phyloP scores from a whole-genome alignment of 2,888 invertebrate genomes.

The Ctena decussata region DNA sequence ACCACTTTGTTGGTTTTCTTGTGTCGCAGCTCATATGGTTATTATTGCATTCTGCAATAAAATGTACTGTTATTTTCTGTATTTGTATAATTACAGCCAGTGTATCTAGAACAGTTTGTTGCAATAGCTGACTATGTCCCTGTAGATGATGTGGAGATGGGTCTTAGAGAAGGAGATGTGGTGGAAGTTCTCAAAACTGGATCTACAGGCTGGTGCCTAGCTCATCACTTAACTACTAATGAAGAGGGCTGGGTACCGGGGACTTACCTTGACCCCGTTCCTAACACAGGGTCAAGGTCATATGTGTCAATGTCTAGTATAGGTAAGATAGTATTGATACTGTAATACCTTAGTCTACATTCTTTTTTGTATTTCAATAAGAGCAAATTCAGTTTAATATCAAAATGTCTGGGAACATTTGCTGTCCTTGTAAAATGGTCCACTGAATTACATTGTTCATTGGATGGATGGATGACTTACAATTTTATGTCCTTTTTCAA shows the following conservation, averaged over 20 bases:
- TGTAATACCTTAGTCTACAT: no score
- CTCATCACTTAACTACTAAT: slow-evolving; percentile 90
- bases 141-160: slow-evolving; percentile 96
- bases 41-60: no score
- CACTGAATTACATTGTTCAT: no score
- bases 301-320: slow-evolving; percentile 74
- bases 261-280: slow-evolving; percentile 90
- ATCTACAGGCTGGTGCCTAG: slow-evolving; percentile 99
- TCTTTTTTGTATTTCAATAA: no score
- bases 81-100: slow-evolving; percentile 68
- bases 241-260: slow-evolving; percentile 97
- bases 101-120: slow-evolving; percentile 91
- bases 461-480: no score
- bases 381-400: no score
- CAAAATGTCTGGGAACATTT: no score
- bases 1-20: no score
- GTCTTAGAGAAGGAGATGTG: slow-evolving; percentile 95
- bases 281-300: slow-evolving; percentile 68
- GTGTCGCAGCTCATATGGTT: no score
- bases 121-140: slow-evolving; percentile 97
- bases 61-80: no score
- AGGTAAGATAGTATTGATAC: slow-evolving; percentile 61
- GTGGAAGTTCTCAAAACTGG: slow-evolving; percentile 97
- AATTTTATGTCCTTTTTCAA: no score
- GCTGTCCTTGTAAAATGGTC: no score